Conservation (phyloP, 92 coral and sea anemone genomes). For the Actinostola sp. region DNA sequence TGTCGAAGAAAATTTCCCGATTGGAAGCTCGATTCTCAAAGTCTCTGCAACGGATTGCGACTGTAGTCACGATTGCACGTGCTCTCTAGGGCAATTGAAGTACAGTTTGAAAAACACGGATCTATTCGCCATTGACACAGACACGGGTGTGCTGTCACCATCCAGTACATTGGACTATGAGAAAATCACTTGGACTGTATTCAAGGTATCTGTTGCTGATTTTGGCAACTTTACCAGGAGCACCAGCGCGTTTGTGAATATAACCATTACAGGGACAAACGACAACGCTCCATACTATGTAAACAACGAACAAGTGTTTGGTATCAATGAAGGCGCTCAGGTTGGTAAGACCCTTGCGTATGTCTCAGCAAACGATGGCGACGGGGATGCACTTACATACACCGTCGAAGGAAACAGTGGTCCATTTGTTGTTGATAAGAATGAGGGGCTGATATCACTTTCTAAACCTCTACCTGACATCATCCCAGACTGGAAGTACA, state of each 20-base stretch:
- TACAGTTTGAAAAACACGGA: constrained; percentile 57
- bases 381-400: constrained; percentile 46
- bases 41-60: constrained; percentile 92
- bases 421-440: constrained; percentile 47
- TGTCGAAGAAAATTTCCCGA: constrained; percentile 55
- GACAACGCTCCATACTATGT: constrained; percentile 76
- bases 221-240: constrained; percentile 26
- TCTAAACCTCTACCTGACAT: constrained; percentile 19
- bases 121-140: constrained; percentile 52
- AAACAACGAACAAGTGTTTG: constrained; percentile 36
- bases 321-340: constrained; percentile 66
- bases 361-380: constrained; percentile 67
- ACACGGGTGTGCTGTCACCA: constrained; percentile 76
- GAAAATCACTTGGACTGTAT: constrained; percentile 33
- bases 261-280: constrained; percentile 59
- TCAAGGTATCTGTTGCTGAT: constrained; percentile 59
- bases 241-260: constrained; percentile 68
- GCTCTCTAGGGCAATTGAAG: constrained; percentile 61
- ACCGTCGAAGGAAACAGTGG: constrained; percentile 51
- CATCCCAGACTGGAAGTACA: constrained; percentile 45
- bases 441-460: constrained; percentile 66
- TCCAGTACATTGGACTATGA: constrained; percentile 67
- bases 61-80: constrained; percentile 68
- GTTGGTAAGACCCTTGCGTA: constrained; percentile 62
- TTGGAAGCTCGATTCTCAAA: constrained; percentile 69